These are phyloP conservation scores for Galaxias olidus DNA, from an alignment of 2,797 vertebrate genomes.

Conservation along the genomic window DNA sequence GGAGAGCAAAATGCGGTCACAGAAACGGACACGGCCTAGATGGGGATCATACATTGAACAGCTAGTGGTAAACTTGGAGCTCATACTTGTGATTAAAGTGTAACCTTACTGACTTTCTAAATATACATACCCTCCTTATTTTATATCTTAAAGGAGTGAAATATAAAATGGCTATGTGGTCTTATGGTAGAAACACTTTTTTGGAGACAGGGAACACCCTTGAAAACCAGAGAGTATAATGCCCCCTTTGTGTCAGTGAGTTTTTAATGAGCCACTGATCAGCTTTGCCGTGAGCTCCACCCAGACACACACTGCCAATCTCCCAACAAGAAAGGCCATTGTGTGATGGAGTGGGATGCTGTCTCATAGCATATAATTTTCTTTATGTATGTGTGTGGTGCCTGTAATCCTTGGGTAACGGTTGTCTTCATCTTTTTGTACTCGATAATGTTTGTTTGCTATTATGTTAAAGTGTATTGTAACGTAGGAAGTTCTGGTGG, in stretches of 20 bases:
- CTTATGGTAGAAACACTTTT: too few relatives aligned
- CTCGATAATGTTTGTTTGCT: slow-evolving; percentile 6
- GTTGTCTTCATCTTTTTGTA: neutral
- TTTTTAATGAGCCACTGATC: slow-evolving; percentile 71
- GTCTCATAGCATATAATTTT: slow-evolving; percentile 4
- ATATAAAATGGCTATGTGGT: too few relatives aligned
- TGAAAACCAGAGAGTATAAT: slow-evolving; percentile 56
- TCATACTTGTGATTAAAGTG: too few relatives aligned
- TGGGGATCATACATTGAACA: neutral
- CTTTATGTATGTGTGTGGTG: slow-evolving; percentile 31
- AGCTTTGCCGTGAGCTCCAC: slow-evolving; percentile 27
- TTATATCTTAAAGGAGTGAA: too few relatives aligned
- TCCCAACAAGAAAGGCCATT: slow-evolving; percentile 53
- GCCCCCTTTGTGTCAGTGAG: slow-evolving; percentile 64
- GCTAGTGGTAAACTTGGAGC: too few relatives aligned
- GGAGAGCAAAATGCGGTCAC: slow-evolving; percentile 37
- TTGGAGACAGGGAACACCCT: neutral
- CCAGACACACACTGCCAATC: slow-evolving; percentile 40
- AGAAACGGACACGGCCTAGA: slow-evolving; percentile 36
- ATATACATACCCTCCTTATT: too few relatives aligned
- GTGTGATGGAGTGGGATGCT: slow-evolving; percentile 32
- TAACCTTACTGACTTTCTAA: too few relatives aligned
- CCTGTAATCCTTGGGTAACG: slow-evolving; percentile 8
- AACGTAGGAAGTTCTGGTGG: too few relatives aligned
- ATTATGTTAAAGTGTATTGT: too few relatives aligned